A percentile compares a stretch with the other conserved stretches of the same genome.
These are phyloP conservation scores for Muntiacus muntjak DNA, from an alignment of 2,113 vertebrate species.

Conservation along the genomic window DNA sequence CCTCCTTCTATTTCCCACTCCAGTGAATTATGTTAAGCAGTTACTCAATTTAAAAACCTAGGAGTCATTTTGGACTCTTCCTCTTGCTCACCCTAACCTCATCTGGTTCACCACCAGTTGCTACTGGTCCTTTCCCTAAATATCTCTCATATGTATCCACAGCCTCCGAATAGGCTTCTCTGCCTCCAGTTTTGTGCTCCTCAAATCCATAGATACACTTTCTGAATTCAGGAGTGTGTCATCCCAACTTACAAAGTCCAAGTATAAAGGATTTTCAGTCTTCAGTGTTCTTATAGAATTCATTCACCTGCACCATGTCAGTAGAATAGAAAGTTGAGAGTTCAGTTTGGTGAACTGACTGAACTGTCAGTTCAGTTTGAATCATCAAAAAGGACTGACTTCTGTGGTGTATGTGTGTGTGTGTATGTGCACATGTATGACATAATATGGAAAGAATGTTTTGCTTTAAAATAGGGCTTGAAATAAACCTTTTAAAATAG, in stretches of 20 bases:
- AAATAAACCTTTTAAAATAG: constrained; percentile 2
- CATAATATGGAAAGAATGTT: not conserved
- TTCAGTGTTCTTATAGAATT: not conserved
- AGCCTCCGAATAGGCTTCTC: not conserved
- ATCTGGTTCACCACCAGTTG: not conserved
- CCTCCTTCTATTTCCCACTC: not conserved
- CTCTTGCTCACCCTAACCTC: not conserved
- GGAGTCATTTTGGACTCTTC: not conserved
- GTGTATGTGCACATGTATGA: not conserved
- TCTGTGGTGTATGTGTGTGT: not conserved
- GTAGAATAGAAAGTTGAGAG: not conserved
- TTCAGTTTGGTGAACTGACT: not conserved
- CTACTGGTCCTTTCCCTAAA: not conserved
- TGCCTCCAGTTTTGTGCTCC: not conserved
- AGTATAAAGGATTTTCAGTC: not conserved
- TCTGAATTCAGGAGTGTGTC: not conserved
- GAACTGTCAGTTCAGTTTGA: not conserved
- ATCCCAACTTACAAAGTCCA: not conserved
- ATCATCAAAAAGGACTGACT: not conserved
- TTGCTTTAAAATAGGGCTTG: not conserved
- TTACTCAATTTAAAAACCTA: not conserved
- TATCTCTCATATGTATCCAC: not conserved
- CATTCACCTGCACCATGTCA: not conserved
- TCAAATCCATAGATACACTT: not conserved
- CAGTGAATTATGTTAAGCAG: not conserved